phyloP scores from a whole-genome alignment of 2,797 vertebrate species.

The Coranthus polyacanthus region DNA sequence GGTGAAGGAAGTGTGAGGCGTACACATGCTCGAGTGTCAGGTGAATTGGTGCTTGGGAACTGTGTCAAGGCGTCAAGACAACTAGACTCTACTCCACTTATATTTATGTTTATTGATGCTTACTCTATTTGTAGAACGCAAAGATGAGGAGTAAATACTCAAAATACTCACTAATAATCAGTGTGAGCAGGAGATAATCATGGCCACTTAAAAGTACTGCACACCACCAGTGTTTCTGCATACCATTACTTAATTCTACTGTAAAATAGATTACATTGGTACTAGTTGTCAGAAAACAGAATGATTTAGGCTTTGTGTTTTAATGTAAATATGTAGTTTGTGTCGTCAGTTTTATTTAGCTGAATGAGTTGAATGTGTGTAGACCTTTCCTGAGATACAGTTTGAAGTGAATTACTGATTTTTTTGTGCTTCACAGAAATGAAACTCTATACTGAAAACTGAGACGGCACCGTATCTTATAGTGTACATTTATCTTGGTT shows the following conservation, averaged over 20 bases:
- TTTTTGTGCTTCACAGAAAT: constrained; percentile 39
- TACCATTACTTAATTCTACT: too few relatives aligned
- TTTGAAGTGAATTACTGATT: constrained; percentile 39
- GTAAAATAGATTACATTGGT: too few relatives aligned
- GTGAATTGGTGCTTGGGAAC: constrained; percentile 56
- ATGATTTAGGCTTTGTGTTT: background rate
- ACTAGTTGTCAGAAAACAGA: background rate
- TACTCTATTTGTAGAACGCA: background rate
- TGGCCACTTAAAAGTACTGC: background rate
- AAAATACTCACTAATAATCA: constrained; percentile 18
- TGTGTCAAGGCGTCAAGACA: constrained; percentile 29
- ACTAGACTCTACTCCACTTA: background rate
- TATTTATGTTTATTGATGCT: background rate
- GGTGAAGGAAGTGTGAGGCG: constrained; percentile 66
- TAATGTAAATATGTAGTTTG: background rate
- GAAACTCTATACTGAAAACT: constrained; percentile 59
- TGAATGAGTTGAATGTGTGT: constrained; percentile 3
- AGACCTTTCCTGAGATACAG: constrained; percentile 49
- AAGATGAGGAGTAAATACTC: constrained; percentile 21
- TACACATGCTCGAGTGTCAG: constrained; percentile 52
- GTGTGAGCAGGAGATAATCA: background rate
- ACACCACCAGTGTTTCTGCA: background rate
- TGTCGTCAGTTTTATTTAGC: constrained; percentile 5
- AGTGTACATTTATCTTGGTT: constrained; percentile 15
- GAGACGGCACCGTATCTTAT: constrained; percentile 49